Percentiles rank a stretch among this genome's conserved stretches.
These are phyloP conservation scores for Arctocebus calabarensis DNA, from an alignment of 2,797 vertebrate species.

Conservation along the genomic window DNA sequence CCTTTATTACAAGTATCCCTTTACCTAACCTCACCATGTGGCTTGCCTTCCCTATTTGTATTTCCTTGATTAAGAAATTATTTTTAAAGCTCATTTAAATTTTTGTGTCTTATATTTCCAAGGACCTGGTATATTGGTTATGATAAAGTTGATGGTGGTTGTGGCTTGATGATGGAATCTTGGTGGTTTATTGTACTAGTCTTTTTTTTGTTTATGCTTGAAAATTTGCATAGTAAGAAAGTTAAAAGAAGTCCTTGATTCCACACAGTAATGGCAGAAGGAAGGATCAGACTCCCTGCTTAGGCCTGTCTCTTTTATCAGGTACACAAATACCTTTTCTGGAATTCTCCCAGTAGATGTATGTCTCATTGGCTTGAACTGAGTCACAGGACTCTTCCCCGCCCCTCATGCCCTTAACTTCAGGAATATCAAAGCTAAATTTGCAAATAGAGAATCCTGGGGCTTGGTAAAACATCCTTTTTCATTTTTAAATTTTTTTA, in stretches of 20 bases:
- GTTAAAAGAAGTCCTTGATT: neutral
- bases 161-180: neutral
- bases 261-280: neutral
- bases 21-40: neutral
- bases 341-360: neutral
- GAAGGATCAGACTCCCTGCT: neutral
- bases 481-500: too few species aligned
- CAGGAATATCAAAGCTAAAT: slow-evolving; percentile 16
- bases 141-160: neutral
- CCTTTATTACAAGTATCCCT: neutral
- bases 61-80: slow-evolving; percentile 29
- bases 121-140: neutral
- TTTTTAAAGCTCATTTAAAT: neutral
- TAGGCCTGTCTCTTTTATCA: neutral
- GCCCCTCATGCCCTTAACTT: neutral
- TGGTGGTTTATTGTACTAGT: neutral
- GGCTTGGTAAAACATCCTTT: neutral
- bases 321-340: neutral
- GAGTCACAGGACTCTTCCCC: neutral
- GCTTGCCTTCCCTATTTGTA: neutral
- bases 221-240: neutral
- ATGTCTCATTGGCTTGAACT: neutral
- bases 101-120: neutral
- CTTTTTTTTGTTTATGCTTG: slow-evolving; percentile 22
- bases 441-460: neutral